phyloP scores from a whole-genome alignment of 2,113 vertebrate species.

The Stigmatopora nigra region DNA sequence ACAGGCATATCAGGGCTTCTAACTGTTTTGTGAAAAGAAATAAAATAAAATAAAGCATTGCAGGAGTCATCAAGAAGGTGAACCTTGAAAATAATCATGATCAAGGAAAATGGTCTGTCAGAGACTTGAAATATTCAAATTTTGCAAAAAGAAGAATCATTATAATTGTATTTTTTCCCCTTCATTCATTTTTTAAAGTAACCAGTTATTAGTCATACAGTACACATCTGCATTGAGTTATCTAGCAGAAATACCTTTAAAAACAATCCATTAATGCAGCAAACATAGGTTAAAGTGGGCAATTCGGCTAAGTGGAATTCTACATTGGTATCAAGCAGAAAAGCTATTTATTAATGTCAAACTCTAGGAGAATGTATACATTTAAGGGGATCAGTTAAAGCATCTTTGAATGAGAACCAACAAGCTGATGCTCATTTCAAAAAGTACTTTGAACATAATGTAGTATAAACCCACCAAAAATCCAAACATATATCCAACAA shows the following conservation, averaged over 20 bases:
- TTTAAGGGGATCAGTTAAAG: constrained; percentile 26
- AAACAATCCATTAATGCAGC: background rate
- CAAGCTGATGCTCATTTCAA: constrained; percentile 51
- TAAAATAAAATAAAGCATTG: background rate
- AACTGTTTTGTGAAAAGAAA: constrained; percentile 5
- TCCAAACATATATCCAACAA: constrained; percentile 16
- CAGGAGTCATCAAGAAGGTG: constrained; percentile 16
- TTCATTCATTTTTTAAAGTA: background rate
- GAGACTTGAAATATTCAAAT: constrained; percentile 4
- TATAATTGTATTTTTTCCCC: too few species aligned
- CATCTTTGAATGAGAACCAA: constrained; percentile 29
- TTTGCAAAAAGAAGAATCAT: background rate
- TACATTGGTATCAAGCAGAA: background rate
- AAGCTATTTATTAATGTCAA: background rate
- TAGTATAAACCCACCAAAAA: constrained; percentile 25
- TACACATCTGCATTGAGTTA: background rate
- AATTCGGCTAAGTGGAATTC: background rate
- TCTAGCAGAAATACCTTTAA: background rate
- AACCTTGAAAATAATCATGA: constrained; percentile 2
- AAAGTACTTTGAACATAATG: constrained; percentile 41
- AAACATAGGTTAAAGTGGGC: background rate
- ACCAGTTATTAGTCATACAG: background rate
- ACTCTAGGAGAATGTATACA: background rate
- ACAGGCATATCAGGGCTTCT: constrained; percentile 23
- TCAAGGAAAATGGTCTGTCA: background rate